These are phyloP conservation scores for Sebastes minor DNA, from an alignment of 2,797 vertebrate genomes.

Conservation along the genomic window DNA sequence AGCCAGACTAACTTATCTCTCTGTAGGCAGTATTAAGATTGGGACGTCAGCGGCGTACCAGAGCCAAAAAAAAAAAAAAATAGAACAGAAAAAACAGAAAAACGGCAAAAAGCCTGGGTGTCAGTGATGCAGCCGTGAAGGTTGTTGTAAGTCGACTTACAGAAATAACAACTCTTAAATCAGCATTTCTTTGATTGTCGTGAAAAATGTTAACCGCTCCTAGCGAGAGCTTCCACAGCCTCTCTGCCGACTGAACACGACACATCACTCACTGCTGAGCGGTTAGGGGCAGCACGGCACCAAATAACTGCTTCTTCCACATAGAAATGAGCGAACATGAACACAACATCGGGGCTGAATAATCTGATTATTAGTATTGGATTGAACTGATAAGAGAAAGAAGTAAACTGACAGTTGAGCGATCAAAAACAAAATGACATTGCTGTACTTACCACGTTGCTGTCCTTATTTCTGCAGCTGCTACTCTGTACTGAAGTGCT, in stretches of 20 bases:
- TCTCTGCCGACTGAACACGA: too few relatives aligned
- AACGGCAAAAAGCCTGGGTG: not conserved
- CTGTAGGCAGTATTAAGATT: not conserved
- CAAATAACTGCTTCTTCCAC: not conserved
- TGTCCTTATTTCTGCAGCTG: not conserved
- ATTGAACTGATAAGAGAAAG: not conserved
- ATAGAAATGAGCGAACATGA: not conserved
- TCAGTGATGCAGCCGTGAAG: not conserved
- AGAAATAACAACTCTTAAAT: not conserved
- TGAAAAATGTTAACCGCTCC: not conserved
- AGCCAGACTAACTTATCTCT: not conserved
- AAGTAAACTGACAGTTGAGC: not conserved
- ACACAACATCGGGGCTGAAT: not conserved
- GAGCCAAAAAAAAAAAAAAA: not conserved
- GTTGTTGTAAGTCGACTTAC: not conserved
- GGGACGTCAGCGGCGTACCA: not conserved
- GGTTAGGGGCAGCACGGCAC: not conserved
- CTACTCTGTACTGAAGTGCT: slow-evolving; percentile 1
- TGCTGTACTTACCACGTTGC: not conserved
- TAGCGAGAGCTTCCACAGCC: too few relatives aligned
- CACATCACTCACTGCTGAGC: not conserved
- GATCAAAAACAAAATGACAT: not conserved
- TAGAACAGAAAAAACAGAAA: not conserved
- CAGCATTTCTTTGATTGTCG: not conserved
- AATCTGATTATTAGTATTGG: not conserved